Base-by-base conservation (phyloP, 2,888 invertebrate species). In the Eupelmus urozonus region DNA sequence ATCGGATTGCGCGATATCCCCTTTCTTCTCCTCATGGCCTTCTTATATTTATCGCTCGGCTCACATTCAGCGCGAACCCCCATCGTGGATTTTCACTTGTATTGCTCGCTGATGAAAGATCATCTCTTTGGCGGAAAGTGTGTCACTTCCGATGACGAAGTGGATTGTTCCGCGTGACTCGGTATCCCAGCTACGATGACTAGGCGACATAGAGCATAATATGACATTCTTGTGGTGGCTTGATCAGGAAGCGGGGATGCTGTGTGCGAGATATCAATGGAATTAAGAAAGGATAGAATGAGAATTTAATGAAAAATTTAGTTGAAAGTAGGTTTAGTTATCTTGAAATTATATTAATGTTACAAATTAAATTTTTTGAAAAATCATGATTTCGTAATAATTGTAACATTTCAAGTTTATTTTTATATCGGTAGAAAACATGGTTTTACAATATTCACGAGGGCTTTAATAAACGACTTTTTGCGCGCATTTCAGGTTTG, bases 111-210 rank as follows among this genome's bases (percentile, higher is more conserved):
- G 62, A 40, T 67, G 75, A 57, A 63, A 75, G 76, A 71, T 79
- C 79, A 72, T 75, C 49, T 55, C 11, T 25, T 51, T 25, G 49
- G 49, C 67, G 70, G 63, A 73, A 80, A 76, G 79, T 76, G 65
- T 77, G 74, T 77, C 76, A 62, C 65, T 66, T 76, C 70, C 74
- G 65, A 80, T 80, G 77, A 77, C 70, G 66, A 59, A 65, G 77
- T 45, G 65, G 63, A 70, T 74, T 74, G 60, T 51, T 51, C 34
- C 66, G 18, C 51, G 55, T 16, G 71, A 49, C 34, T 42, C 49
- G 45, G 18, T 23, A 34, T 27, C 3, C 29, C 40, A 20, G n/a
- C 18, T n/a, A 25, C 27, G n/a, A 23, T 69, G 62, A 66, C 77
- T 77, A 51, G 76, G 59, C 76, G 20, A 51, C 34, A 29, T 16